phyloP scores from a whole-genome alignment of 2,888 invertebrate species.

The Mesodorylaimus sp. region DNA sequence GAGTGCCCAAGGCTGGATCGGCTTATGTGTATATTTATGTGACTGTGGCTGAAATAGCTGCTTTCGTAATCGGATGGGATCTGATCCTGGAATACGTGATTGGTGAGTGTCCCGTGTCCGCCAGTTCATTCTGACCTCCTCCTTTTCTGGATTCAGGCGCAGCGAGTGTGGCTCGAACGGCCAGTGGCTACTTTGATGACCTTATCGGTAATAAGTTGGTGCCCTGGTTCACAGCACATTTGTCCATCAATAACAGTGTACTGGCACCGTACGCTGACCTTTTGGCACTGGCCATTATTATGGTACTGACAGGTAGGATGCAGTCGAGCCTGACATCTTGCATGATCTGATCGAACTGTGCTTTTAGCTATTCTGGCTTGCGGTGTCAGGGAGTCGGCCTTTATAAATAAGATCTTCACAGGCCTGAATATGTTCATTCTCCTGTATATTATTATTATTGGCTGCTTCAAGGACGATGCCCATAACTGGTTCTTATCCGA shows the following conservation, averaged over 20 bases:
- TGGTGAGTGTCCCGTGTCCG: no score
- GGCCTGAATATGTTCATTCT: constrained; percentile 64
- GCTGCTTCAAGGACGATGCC: constrained; percentile 56
- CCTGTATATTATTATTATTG: constrained; percentile 57
- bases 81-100: constrained; percentile 45
- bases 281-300: constrained; percentile 31
- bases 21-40: constrained; percentile 86
- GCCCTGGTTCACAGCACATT: constrained; percentile 24
- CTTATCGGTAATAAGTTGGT: constrained; percentile 30
- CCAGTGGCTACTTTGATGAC: constrained; percentile 35
- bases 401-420: constrained; percentile 76
- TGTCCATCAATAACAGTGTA: constrained; percentile 29
- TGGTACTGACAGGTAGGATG: constrained; percentile 29
- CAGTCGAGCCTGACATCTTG: neutral
- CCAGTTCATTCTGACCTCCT: no score
- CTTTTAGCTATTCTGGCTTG: constrained; percentile 54
- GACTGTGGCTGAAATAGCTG: constrained; percentile 71
- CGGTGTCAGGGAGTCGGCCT: constrained; percentile 71
- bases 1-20: constrained; percentile 27
- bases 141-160: constrained; percentile 30
- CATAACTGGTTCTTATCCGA: constrained; percentile 56
- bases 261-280: constrained; percentile 33
- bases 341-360: no score
- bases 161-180: constrained; percentile 42
- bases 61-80: constrained; percentile 83